Evolutionary conservation across 2,113 vertebrate genomes (phyloP).

Genomic region (Stictonetta naevosa): DNA sequence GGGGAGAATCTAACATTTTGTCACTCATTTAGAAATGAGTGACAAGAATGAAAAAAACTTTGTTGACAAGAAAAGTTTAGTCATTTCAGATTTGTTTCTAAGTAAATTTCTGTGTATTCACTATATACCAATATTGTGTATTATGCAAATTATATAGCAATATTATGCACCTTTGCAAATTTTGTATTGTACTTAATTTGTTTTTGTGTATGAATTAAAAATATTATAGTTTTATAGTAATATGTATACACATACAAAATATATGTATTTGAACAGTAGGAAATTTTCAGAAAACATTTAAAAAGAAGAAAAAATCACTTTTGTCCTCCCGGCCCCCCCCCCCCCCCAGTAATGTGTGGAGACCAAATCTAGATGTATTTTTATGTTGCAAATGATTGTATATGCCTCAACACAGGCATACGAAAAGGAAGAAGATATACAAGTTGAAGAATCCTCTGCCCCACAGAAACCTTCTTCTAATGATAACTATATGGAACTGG

Average conservation of each 20-base stretch:
- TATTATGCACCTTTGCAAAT: not conserved
- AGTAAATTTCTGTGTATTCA: not conserved
- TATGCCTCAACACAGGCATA: not conserved
- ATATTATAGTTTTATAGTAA: not conserved
- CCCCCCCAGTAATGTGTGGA: not conserved
- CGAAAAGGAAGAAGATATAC: not conserved
- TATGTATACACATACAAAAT: not conserved
- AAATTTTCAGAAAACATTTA: not conserved
- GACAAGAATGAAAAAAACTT: not conserved
- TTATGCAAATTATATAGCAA: not conserved
- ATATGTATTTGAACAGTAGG: not conserved
- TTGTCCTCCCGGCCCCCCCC: too few relatives aligned
- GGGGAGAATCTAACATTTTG: not conserved
- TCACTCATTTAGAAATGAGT: not conserved
- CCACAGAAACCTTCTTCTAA: not conserved
- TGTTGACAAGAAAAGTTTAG: not conserved
- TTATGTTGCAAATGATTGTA: not conserved
- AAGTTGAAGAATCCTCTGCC: not conserved
- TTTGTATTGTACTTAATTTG: not conserved
- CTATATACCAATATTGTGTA: too few relatives aligned
- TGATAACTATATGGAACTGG: rapidly evolving
- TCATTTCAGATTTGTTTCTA: not conserved
- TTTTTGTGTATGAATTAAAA: not conserved
- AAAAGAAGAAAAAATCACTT: not conserved
- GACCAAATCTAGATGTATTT: not conserved